Evolutionary conservation across 2,888 invertebrate species (phyloP), one percentile per base, ranked within the genome.

Genomic region (Ornithoptera priamus): DNA sequence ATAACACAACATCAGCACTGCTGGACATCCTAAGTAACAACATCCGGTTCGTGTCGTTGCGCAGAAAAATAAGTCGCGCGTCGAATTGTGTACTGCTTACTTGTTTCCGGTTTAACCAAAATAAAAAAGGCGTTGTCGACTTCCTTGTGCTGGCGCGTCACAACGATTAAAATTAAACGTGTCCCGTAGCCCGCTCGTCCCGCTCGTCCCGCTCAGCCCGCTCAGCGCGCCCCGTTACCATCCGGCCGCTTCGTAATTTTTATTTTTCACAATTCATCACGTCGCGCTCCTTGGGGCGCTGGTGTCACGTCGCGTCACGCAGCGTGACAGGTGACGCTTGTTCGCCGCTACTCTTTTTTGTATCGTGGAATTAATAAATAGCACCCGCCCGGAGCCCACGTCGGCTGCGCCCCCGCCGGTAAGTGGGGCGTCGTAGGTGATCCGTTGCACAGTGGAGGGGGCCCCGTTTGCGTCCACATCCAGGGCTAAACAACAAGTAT

Each of bases 221-320:
- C 39, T 39, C 39, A 39, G 39, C 1, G 8, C 39, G 39, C 39
- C 83, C 74, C 74, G 73, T 75, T 74, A 81, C 81, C 75, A 74
- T 73, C 74, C 81, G 75, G 83, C 84, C 83, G 83, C 80, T 81
- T 82, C 81, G 86, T 88, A 85, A 88, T 87, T 88, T 88, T 87
- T 87, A 88, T 85, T 88, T 85, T 83, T 78, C 83, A 83, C 87
- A 85, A 87, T 88, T 87, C 86, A 84, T 88, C 87, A 87, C 86
- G 87, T 83, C 83, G 75, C 70, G 71, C 73, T 73, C 71, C 75
- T 72, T 68, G 71, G 71, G 72, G 75, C 70, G 76, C 76, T 74
- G 71, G 74, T 69, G 75, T 77, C 75, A 75, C 76, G 77, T 80
- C 80, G 71, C 80, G 82, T 85, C 84, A 81, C 80, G 79, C 75